Evolutionary conservation across 2,797 vertebrate genomes (phyloP), one percentile per base, ranked within the genome.

Genomic region (Coregonus sp.): DNA sequence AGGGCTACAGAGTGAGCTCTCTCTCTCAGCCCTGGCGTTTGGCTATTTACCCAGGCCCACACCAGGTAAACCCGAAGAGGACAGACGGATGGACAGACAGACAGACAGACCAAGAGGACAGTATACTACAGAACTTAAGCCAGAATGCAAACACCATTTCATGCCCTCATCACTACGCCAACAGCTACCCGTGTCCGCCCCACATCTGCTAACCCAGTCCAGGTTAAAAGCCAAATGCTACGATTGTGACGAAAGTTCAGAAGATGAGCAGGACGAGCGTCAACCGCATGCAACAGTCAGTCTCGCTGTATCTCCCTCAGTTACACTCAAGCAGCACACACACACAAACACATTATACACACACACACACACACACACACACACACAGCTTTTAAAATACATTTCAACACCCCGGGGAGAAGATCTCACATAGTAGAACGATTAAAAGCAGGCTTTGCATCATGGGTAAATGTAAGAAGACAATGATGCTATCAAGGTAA

Each of bases 401-500:
- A 47, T 47, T 9, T 47, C 11, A 7, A 63, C 59, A 20, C 20
- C 20, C 59, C 2, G 40, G 25, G 59, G 59, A 63, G 20, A 63
- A 63, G 59, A 63, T 7, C 59, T 63, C 59, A 63, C 20, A 11
- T 63, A 11, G 59, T 5, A 63, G 4, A 63, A 29, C 12, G 20
- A 63, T 63, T 63, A 29, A 63, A 63, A 7, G 59, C 7, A 25
- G 20, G 7, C 59, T 63, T 63, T 63, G 59, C 59, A 63, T 63
- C 59, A 63, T 63, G 20, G 59, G 4, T 29, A 63, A 25, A 63
- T 67, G 50, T 25, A 29, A 51, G 70, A 14, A 20, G 40, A 12
- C 40, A 74, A 77, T 71, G 73, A 77, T 78, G 84, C 67, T 72
- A 81, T 85, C 76, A 82, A 84, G 84, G 79, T 81, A 86, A 84